Conservation (phyloP, 2,113 vertebrate species). For the Haliaeetus leucogaster region DNA sequence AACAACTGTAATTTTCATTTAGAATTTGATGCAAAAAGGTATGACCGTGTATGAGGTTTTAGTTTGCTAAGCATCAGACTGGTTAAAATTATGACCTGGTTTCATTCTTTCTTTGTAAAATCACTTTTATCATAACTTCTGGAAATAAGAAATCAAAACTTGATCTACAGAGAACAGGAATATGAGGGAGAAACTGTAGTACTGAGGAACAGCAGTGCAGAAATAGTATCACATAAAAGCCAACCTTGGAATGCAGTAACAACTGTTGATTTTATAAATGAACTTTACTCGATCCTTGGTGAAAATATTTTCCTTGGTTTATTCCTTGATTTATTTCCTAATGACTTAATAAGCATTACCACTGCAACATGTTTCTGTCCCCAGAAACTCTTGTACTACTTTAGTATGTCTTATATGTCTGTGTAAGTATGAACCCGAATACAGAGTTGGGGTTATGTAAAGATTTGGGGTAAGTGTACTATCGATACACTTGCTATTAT, state of each 20-base stretch:
- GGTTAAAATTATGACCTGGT: background rate
- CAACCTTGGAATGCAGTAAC: background rate
- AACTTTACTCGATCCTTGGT: background rate
- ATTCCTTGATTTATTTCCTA: background rate
- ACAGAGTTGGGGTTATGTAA: background rate
- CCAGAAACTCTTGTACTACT: background rate
- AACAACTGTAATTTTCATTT: background rate
- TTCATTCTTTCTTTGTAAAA: background rate
- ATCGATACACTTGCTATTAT: accelerated
- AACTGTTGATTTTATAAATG: background rate
- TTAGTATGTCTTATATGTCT: background rate
- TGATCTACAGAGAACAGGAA: background rate
- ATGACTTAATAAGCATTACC: background rate
- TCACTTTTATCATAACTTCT: background rate
- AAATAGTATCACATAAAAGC: background rate
- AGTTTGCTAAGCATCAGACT: background rate
- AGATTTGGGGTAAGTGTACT: background rate
- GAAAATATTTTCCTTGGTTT: background rate
- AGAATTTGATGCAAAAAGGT: background rate
- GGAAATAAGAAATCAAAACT: background rate
- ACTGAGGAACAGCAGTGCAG: background rate
- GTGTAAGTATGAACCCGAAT: background rate
- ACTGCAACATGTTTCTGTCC: background rate
- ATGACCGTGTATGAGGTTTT: background rate
- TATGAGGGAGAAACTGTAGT: background rate